Evolutionary conservation across 2,113 vertebrate species (phyloP).

Genomic region (Macrotus californicus): DNA sequence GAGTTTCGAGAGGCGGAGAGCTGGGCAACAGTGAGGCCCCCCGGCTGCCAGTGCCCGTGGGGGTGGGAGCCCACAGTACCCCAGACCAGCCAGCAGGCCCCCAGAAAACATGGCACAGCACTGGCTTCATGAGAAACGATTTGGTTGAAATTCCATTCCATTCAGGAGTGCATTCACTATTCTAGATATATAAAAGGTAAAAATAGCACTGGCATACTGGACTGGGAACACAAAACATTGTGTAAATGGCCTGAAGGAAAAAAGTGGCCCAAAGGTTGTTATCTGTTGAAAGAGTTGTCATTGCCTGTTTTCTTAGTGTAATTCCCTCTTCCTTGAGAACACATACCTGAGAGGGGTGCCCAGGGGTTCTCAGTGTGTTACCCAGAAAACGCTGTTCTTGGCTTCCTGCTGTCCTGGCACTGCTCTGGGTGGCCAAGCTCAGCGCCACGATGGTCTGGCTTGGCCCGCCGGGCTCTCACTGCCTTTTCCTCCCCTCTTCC

Average conservation of each 20-base stretch:
- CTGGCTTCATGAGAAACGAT: neutral
- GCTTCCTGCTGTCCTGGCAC: neutral
- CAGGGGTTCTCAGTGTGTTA: neutral
- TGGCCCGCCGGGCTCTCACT: neutral
- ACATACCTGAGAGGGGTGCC: neutral
- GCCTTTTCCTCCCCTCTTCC: neutral
- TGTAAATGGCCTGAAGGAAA: neutral
- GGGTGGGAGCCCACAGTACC: neutral
- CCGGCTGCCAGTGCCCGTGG: neutral
- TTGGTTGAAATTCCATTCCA: neutral
- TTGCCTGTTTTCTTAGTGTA: neutral
- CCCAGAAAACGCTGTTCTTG: neutral
- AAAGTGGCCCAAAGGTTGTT: neutral
- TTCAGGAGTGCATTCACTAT: neutral
- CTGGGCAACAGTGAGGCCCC: neutral
- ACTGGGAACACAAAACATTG: neutral
- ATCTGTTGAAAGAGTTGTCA: slow-evolving; percentile 5
- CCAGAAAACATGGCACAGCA: neutral
- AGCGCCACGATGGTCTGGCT: rapidly evolving
- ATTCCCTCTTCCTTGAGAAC: neutral
- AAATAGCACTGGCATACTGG: neutral
- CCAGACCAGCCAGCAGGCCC: neutral
- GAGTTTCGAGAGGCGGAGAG: neutral
- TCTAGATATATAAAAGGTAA: slow-evolving; percentile 11
- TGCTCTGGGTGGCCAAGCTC: neutral